Percentiles rank a stretch among this genome's conserved stretches.
Evolutionary conservation across 2,113 vertebrate species (phyloP).

Genomic region (Synodontis membranacea): DNA sequence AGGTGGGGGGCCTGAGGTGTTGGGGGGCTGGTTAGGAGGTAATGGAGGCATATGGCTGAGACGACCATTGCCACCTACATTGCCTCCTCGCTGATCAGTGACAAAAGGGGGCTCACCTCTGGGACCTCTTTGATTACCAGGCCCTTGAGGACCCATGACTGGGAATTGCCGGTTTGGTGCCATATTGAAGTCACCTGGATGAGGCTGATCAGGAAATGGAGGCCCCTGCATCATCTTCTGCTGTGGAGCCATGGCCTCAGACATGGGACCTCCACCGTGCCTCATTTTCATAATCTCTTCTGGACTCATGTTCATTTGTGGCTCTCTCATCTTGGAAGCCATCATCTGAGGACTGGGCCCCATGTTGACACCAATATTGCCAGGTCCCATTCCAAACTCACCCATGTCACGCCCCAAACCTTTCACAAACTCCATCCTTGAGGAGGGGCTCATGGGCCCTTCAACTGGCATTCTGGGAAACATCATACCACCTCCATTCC

Average conservation of each 20-base stretch:
- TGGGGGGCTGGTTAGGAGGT: slow-evolving; percentile 82
- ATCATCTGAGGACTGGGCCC: slow-evolving; percentile 87
- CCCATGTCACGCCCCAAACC: slow-evolving; percentile 83
- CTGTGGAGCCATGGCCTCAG: slow-evolving; percentile 87
- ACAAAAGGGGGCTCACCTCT: slow-evolving; percentile 84
- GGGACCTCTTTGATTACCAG: slow-evolving; percentile 81
- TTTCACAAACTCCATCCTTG: slow-evolving; percentile 86
- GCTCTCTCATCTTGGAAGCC: slow-evolving; percentile 88
- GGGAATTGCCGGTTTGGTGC: slow-evolving; percentile 89
- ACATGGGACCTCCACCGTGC: slow-evolving; percentile 71
- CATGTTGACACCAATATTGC: slow-evolving; percentile 80
- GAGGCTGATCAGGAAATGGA: slow-evolving; percentile 83
- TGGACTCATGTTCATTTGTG: slow-evolving; percentile 79
- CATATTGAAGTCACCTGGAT: slow-evolving; percentile 90
- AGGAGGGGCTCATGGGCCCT: slow-evolving; percentile 93
- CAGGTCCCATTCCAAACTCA: slow-evolving; percentile 89
- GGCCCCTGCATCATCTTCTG: slow-evolving; percentile 88
- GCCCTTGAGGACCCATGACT: slow-evolving; percentile 82
- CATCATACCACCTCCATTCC: slow-evolving; percentile 80
- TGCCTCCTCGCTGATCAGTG: slow-evolving; percentile 89
- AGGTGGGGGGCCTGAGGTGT: slow-evolving; percentile 75
- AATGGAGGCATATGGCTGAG: slow-evolving; percentile 94
- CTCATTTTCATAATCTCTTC: slow-evolving; percentile 95
- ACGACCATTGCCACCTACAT: slow-evolving; percentile 81
- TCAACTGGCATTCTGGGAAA: slow-evolving; percentile 93